These are phyloP conservation scores for Nesogale talazaci DNA, from an alignment of 2,113 vertebrate species.

Conservation along the genomic window DNA sequence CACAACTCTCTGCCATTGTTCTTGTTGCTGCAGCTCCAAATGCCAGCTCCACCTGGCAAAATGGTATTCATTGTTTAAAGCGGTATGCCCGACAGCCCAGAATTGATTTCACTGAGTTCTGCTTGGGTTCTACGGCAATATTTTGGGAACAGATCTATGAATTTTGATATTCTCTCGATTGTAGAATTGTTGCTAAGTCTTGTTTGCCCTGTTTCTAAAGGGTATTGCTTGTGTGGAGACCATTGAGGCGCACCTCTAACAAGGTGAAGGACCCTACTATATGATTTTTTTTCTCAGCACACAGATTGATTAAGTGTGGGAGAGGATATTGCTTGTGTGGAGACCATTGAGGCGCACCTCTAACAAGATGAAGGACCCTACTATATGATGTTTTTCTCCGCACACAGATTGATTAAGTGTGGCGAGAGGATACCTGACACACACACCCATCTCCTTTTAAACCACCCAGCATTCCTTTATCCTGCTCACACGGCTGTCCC, in stretches of 20 bases:
- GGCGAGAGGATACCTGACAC: too few species aligned
- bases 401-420: too few species aligned
- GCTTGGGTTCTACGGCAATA: not conserved
- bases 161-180: not conserved
- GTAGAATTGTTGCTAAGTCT: not conserved
- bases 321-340: not conserved
- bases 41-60: conserved; percentile 43
- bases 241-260: not conserved
- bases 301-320: too few species aligned
- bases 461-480: too few species aligned
- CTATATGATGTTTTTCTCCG: too few species aligned
- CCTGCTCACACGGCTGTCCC: too few species aligned
- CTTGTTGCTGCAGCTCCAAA: conserved; percentile 17
- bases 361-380: not conserved
- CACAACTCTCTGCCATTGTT: conserved; percentile 34
- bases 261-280: not conserved
- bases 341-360: not conserved
- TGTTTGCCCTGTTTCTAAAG: not conserved
- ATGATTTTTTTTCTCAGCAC: too few species aligned
- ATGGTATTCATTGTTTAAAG: conserved; percentile 22
- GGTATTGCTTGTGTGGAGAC: not conserved
- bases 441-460: too few species aligned
- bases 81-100: conserved; percentile 39
- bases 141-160: not conserved
- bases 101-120: conserved; percentile 38